phyloP scores from a whole-genome alignment of 2,888 invertebrate genomes.

The Rapana venosa region DNA sequence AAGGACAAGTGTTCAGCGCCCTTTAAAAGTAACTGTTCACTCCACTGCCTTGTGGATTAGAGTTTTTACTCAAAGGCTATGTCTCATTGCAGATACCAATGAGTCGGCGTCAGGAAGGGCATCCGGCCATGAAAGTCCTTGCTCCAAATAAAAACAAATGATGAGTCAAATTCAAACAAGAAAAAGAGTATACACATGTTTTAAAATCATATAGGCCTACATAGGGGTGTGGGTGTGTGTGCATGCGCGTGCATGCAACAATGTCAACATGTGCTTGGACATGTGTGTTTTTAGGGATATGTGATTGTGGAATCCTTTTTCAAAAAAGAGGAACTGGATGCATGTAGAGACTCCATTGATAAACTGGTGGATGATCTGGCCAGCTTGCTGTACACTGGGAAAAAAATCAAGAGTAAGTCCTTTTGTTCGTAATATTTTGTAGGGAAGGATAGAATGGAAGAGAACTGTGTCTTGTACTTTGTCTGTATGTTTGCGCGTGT shows the following conservation, averaged over 20 bases:
- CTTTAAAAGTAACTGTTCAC: no score
- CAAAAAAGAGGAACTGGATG: conserved; percentile 65
- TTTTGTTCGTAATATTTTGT: neutral
- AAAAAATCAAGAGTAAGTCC: conserved; percentile 69
- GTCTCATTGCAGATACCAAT: no score
- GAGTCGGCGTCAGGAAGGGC: no score
- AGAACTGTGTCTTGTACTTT: neutral
- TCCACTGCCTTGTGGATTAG: no score
- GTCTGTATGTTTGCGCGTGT: neutral
- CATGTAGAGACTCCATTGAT: conserved; percentile 63
- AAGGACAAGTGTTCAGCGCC: no score
- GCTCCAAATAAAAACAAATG: no score
- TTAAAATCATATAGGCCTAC: neutral
- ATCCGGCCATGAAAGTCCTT: no score
- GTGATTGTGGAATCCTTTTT: conserved; percentile 72
- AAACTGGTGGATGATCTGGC: conserved; percentile 70
- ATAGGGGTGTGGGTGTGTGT: neutral
- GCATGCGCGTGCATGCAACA: neutral
- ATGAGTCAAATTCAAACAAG: no score
- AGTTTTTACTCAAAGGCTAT: no score
- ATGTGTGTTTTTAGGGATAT: conserved; percentile 65
- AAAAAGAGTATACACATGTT: no score
- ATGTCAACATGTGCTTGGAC: neutral
- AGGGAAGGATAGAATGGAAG: neutral
- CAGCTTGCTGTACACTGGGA: conserved; percentile 65